phyloP scores from a whole-genome alignment of 1,140 invertebrate species.

The Dinothrombium tinctorium region DNA sequence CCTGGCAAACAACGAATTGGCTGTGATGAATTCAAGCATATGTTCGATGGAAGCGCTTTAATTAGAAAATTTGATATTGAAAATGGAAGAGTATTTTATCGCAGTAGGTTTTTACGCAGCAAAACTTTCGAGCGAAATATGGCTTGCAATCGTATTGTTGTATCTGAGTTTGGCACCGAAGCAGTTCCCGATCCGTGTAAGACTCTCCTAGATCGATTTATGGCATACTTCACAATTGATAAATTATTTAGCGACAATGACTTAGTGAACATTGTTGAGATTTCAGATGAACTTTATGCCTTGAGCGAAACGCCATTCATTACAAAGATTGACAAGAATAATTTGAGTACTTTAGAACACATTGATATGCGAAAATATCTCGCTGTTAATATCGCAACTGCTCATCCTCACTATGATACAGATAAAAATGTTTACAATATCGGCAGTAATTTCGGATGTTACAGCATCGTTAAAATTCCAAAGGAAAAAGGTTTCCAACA shows the following conservation, averaged over 20 bases:
- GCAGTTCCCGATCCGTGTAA: constrained; percentile 29
- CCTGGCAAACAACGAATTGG: constrained; percentile 23
- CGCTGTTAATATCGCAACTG: constrained; percentile 52
- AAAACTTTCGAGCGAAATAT: constrained; percentile 22
- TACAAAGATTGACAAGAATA: constrained; percentile 21
- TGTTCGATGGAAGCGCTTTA: constrained; percentile 27
- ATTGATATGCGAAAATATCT: constrained; percentile 39
- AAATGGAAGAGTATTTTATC: constrained; percentile 20
- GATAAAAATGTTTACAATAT: constrained; percentile 55
- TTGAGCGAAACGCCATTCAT: constrained; percentile 23
- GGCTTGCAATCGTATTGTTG: constrained; percentile 32
- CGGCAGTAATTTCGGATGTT: constrained; percentile 18
- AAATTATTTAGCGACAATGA: constrained; percentile 25
- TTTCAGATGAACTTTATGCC: constrained; percentile 23
- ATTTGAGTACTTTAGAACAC: constrained; percentile 23
- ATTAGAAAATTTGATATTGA: constrained; percentile 23
- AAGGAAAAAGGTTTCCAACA: constrained; percentile 7
- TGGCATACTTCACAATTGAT: constrained; percentile 25
- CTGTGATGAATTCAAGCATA: constrained; percentile 21
- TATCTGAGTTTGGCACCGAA: constrained; percentile 55
- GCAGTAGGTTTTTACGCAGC: constrained; percentile 21
- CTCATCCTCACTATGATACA: constrained; percentile 46
- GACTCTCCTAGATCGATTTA: constrained; percentile 21
- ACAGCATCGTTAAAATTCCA: constrained; percentile 5
- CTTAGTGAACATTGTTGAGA: constrained; percentile 19